Evolutionary conservation across 2,888 invertebrate species (phyloP).

Genomic region (Yponomeuta sedellus): DNA sequence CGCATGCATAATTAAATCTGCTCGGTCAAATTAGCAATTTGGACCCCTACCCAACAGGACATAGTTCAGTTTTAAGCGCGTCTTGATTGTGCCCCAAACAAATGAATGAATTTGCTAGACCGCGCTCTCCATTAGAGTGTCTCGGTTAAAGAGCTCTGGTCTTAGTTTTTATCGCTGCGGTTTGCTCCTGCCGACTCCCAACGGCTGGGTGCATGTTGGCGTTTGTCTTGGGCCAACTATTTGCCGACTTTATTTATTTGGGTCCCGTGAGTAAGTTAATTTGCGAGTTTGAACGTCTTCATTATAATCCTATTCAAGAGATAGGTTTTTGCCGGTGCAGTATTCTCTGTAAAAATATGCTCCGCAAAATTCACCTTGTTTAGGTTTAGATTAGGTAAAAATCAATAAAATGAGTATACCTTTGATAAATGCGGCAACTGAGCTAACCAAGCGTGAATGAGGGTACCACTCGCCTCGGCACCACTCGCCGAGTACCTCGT

Average conservation of each 20-base stretch:
- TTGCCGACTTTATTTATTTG: background rate
- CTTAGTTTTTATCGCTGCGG: slow-evolving; percentile 14
- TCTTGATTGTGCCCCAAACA: slow-evolving; percentile 60
- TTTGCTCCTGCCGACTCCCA: background rate
- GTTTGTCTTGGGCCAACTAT: slow-evolving; percentile 3
- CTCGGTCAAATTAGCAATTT: slow-evolving; percentile 74
- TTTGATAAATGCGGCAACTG: too few species aligned
- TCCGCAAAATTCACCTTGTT: too few species aligned
- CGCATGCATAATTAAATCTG: slow-evolving; percentile 75
- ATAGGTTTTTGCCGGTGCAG: too few species aligned
- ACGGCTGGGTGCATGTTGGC: background rate
- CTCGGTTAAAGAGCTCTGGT: slow-evolving; percentile 22
- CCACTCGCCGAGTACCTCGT: too few species aligned
- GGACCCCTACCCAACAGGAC: slow-evolving; percentile 62
- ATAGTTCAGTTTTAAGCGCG: slow-evolving; percentile 64
- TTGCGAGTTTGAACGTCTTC: too few species aligned
- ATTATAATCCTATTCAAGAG: too few species aligned
- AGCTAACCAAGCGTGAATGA: too few species aligned
- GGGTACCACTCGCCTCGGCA: too few species aligned
- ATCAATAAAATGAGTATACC: too few species aligned
- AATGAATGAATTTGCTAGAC: slow-evolving; percentile 66
- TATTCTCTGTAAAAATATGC: too few species aligned
- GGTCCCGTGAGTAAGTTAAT: background rate
- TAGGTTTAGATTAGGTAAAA: too few species aligned
- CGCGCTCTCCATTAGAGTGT: slow-evolving; percentile 56